Conservation (phyloP, 2,797 vertebrate genomes). For the Botia almorhae region DNA sequence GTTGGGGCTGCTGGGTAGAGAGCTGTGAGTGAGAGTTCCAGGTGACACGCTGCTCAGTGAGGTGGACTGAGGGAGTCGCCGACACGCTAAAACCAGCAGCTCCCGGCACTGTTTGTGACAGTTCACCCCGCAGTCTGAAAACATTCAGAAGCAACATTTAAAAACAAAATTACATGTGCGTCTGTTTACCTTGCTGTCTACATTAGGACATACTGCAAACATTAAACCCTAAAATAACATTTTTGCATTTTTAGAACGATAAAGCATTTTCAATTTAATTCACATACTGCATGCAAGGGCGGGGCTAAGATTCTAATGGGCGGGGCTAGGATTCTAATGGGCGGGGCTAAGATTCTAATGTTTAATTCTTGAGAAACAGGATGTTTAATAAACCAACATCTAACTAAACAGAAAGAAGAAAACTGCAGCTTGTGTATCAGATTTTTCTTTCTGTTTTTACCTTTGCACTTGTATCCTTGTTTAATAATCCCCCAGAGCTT, state of each 20-base stretch:
- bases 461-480: constrained; percentile 99
- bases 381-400: constrained; percentile 3
- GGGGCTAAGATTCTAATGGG: too few species aligned
- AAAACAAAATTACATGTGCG: background rate
- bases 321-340: too few species aligned
- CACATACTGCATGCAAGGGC: background rate
- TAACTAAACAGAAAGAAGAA: background rate
- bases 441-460: constrained; percentile 69
- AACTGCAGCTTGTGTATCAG: background rate
- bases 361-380: background rate
- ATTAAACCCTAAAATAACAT: background rate
- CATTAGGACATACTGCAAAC: too few species aligned
- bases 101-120: constrained; percentile 97
- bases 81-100: constrained; percentile 91
- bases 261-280: background rate
- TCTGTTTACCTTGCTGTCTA: background rate
- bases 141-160: background rate
- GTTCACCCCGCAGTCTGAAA: constrained; percentile 93
- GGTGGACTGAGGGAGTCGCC: constrained; percentile 85
- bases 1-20: constrained; percentile 90
- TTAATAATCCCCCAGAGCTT: constrained; percentile 99
- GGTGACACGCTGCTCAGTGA: constrained; percentile 82
- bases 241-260: background rate
- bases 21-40: constrained; percentile 78
- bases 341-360: background rate